Conservation (phyloP, 2,888 invertebrate species). For the Ypsolopha sequella region DNA sequence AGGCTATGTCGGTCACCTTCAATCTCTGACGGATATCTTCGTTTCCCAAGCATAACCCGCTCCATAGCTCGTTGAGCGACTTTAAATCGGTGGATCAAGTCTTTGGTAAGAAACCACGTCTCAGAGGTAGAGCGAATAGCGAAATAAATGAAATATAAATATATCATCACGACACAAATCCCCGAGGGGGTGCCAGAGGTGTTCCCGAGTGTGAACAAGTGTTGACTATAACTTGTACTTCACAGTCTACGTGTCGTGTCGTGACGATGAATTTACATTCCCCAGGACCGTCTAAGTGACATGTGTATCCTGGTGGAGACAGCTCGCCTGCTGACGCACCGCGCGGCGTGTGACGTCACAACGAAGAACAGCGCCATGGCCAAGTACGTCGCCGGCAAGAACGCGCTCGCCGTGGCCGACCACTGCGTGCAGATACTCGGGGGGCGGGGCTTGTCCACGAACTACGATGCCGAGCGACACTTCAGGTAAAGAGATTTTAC, state of each 20-base stretch:
- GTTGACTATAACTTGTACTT: too few relatives aligned
- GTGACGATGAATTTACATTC: not conserved
- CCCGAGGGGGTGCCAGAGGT: not conserved
- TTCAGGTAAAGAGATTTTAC: conserved; percentile 71
- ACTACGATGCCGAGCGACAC: conserved; percentile 80
- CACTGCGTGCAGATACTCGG: conserved; percentile 82
- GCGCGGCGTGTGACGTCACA: conserved; percentile 74
- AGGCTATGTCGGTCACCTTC: too few relatives aligned
- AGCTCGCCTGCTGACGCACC: conserved; percentile 77
- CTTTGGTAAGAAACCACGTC: too few relatives aligned
- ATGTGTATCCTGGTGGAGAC: conserved; percentile 78
- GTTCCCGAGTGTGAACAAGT: not conserved
- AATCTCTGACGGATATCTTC: too few relatives aligned
- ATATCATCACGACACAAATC: too few relatives aligned
- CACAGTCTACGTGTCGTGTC: not conserved
- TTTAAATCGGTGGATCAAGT: too few relatives aligned
- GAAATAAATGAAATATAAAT: too few relatives aligned
- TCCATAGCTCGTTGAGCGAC: too few relatives aligned
- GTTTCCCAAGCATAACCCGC: too few relatives aligned
- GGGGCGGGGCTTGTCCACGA: conserved; percentile 77
- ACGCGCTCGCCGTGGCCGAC: conserved; percentile 77
- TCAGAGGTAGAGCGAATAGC: too few relatives aligned
- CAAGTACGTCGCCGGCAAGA: conserved; percentile 78
- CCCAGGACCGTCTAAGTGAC: conserved; percentile 74
- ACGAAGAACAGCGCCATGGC: conserved; percentile 82